Percentiles rank a stretch among this genome's conserved stretches.
phyloP scores from a whole-genome alignment of 2,888 invertebrate species.

The Lumbricus terrestris region DNA sequence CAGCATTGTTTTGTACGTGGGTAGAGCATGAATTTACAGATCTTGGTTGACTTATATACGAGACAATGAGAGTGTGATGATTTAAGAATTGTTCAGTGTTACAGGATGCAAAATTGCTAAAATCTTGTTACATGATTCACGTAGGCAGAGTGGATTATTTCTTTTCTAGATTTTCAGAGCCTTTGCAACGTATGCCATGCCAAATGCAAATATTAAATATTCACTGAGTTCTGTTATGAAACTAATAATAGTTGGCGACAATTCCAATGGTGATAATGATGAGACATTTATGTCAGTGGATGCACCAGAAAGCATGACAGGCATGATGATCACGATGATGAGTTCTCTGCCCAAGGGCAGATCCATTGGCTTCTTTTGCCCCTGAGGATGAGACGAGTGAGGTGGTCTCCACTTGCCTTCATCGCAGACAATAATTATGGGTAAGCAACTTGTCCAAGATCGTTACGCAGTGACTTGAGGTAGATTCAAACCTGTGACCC shows the following conservation, averaged over 20 bases:
- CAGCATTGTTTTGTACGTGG: too few relatives aligned
- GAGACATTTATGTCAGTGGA: background rate
- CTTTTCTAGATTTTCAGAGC: background rate
- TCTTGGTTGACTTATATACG: too few relatives aligned
- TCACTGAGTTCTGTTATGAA: background rate
- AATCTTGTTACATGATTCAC: background rate
- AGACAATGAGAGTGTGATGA: background rate
- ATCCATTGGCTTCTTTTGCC: too few relatives aligned
- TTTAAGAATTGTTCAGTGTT: background rate
- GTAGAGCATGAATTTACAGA: too few relatives aligned
- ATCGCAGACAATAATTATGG: too few relatives aligned
- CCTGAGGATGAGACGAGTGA: too few relatives aligned
- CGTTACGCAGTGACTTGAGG: too few relatives aligned
- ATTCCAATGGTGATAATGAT: background rate
- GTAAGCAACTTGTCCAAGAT: too few relatives aligned
- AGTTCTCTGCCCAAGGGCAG: too few relatives aligned
- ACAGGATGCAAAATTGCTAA: background rate
- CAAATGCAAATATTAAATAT: conserved; percentile 3
- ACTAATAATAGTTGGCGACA: background rate
- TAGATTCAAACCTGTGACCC: too few relatives aligned
- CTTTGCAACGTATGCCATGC: too few relatives aligned
- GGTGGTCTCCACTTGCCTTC: too few relatives aligned
- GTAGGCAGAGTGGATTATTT: background rate
- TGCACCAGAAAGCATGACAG: background rate
- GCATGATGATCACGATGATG: background rate